A percentile compares a stretch with the other conserved stretches of the same genome.
Conservation (phyloP, 2,888 invertebrate genomes). For the Drosophila melanosoma region DNA sequence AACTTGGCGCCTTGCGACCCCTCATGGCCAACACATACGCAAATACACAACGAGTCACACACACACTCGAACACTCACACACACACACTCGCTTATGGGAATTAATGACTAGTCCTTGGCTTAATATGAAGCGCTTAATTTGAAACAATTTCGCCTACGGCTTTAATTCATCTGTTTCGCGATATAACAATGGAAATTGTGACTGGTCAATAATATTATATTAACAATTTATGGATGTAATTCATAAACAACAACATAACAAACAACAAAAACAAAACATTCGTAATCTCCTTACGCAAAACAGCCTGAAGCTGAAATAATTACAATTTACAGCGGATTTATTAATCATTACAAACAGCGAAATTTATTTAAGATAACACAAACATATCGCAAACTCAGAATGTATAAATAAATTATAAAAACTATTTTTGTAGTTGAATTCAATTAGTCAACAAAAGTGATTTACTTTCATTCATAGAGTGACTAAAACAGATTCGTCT, state of each 20-base stretch:
- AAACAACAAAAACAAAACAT: background rate
- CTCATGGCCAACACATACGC: slow-evolving; percentile 27
- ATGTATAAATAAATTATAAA: slow-evolving; percentile 3
- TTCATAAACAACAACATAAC: slow-evolving; percentile 20
- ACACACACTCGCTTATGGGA: slow-evolving; percentile 20
- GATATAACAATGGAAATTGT: slow-evolving; percentile 52
- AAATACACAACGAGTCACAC: slow-evolving; percentile 20
- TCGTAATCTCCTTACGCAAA: slow-evolving; percentile 30
- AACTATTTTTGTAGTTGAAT: slow-evolving; percentile 7
- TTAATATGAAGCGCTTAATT: slow-evolving; percentile 69
- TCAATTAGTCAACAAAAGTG: slow-evolving; percentile 13
- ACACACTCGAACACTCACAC: slow-evolving; percentile 17
- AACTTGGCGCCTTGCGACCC: slow-evolving; percentile 57
- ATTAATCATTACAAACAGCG: slow-evolving; percentile 31
- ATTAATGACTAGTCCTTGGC: slow-evolving; percentile 62
- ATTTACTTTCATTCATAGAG: background rate
- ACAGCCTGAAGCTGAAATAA: slow-evolving; percentile 40
- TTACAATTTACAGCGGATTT: slow-evolving; percentile 48
- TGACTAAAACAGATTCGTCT: background rate
- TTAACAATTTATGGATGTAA: slow-evolving; percentile 56
- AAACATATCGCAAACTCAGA: background rate
- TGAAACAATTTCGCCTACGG: slow-evolving; percentile 47
- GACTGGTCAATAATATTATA: slow-evolving; percentile 16
- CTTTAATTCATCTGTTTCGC: slow-evolving; percentile 41
- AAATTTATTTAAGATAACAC: slow-evolving; percentile 62